Conservation (phyloP, 2,888 invertebrate species). For the Hemaris fuciformis region DNA sequence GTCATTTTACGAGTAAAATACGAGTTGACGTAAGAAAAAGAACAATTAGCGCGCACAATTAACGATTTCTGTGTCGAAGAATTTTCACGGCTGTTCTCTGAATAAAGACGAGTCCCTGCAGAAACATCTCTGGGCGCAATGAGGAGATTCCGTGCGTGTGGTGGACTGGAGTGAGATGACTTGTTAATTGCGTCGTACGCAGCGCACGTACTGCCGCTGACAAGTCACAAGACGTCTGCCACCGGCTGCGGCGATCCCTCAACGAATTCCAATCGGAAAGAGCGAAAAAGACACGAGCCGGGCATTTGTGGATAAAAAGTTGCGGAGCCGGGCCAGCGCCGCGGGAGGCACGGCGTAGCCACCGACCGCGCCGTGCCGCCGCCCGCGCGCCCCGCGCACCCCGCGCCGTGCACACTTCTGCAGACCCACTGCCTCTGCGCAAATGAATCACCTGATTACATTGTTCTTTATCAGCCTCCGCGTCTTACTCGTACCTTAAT, state of each 20-base stretch:
- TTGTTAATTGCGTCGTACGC: slow-evolving; percentile 77
- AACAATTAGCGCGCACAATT: slow-evolving; percentile 58
- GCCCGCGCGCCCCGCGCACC: slow-evolving; percentile 25
- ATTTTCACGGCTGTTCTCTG: slow-evolving; percentile 69
- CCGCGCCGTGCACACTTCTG: slow-evolving; percentile 31
- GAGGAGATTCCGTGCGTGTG: slow-evolving; percentile 52
- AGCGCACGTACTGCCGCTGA: slow-evolving; percentile 72
- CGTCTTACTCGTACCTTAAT: slow-evolving; percentile 20
- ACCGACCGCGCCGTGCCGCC: slow-evolving; percentile 15
- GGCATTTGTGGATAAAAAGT: slow-evolving; percentile 74
- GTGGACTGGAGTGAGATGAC: slow-evolving; percentile 60
- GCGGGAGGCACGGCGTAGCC: slow-evolving; percentile 62
- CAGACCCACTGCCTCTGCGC: slow-evolving; percentile 36
- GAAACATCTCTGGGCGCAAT: slow-evolving; percentile 47
- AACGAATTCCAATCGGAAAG: slow-evolving; percentile 78
- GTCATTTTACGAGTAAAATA: slow-evolving; percentile 33
- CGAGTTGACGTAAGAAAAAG: slow-evolving; percentile 39
- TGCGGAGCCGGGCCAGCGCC: slow-evolving; percentile 59
- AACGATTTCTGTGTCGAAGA: slow-evolving; percentile 53
- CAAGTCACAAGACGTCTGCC: slow-evolving; percentile 80
- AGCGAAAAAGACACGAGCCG: slow-evolving; percentile 81
- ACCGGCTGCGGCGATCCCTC: slow-evolving; percentile 79
- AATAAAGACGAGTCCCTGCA: slow-evolving; percentile 60
- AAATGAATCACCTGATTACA: slow-evolving; percentile 59
- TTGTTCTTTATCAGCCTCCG: slow-evolving; percentile 39